Percentiles rank a stretch among this genome's conserved stretches.
phyloP scores from a whole-genome alignment of 2,888 invertebrate genomes.

The Apamea monoglypha region DNA sequence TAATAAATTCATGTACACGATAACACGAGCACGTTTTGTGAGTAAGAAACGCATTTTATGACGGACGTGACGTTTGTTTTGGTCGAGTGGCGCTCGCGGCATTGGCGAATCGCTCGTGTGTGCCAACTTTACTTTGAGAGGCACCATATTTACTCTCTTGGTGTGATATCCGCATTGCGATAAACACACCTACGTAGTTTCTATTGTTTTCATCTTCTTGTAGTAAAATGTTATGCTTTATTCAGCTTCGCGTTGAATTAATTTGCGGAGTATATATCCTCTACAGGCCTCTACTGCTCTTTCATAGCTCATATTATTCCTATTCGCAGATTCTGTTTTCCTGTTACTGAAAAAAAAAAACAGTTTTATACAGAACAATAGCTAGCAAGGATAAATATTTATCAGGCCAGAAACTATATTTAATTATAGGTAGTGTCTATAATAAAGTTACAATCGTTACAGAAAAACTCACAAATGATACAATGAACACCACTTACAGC shows the following conservation, averaged over 20 bases:
- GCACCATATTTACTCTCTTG: constrained; percentile 41
- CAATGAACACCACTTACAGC: no score
- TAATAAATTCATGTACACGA: constrained; percentile 86
- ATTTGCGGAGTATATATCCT: constrained; percentile 7
- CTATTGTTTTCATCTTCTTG: constrained; percentile 20
- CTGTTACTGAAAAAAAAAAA: constrained; percentile 1
- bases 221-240: background rate
- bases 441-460: background rate
- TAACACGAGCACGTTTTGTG: constrained; percentile 73
- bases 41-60: constrained; percentile 73
- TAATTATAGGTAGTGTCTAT: background rate
- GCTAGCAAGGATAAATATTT: background rate
- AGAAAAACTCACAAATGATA: background rate
- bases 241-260: constrained; percentile 1
- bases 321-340: constrained; percentile 5
- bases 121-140: constrained; percentile 32
- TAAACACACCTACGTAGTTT: constrained; percentile 26
- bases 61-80: constrained; percentile 63
- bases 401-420: background rate
- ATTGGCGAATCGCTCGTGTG: constrained; percentile 43
- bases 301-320: background rate
- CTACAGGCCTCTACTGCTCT: background rate
- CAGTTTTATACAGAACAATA: background rate
- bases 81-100: constrained; percentile 56
- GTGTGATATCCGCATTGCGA: constrained; percentile 58